These are phyloP conservation scores for Eriocheir sinensis DNA, from an alignment of 1,140 invertebrate species.

Conservation along the genomic window DNA sequence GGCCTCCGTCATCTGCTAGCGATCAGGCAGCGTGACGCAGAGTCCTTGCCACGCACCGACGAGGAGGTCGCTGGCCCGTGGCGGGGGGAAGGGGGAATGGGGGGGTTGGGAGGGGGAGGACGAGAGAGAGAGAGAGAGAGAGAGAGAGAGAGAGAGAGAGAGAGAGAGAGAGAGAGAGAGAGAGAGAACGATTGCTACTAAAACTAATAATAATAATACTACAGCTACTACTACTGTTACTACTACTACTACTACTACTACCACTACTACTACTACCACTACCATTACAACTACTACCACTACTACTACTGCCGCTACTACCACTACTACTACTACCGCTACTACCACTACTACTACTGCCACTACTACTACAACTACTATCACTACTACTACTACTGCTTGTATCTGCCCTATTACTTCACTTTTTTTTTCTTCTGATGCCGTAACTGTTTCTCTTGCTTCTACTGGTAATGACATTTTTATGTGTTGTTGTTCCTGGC, in stretches of 20 bases:
- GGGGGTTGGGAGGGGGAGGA: background rate
- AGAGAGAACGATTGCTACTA: no score
- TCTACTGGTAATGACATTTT: no score
- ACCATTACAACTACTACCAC: background rate
- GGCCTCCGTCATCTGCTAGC: constrained; percentile 9
- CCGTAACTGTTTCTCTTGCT: background rate
- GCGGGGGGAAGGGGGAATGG: background rate
- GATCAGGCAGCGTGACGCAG: background rate
- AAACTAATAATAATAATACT: background rate
- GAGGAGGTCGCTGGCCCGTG: background rate
- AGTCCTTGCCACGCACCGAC: background rate
- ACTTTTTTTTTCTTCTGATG: background rate
- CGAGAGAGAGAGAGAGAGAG: no score
- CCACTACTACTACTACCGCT: background rate
- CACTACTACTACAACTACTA: background rate
- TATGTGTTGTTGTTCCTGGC: no score
- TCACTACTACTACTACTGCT: background rate
- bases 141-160: no score
- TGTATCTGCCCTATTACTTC: no score
- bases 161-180: no score
- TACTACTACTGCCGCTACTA: background rate
- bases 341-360: background rate
- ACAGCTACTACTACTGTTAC: background rate
- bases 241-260: background rate
- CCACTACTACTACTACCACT: background rate